Percentiles rank a stretch among this genome's conserved stretches.
Evolutionary conservation across 2,797 vertebrate species (phyloP).

Genomic region (Melanotaenia boesemani): DNA sequence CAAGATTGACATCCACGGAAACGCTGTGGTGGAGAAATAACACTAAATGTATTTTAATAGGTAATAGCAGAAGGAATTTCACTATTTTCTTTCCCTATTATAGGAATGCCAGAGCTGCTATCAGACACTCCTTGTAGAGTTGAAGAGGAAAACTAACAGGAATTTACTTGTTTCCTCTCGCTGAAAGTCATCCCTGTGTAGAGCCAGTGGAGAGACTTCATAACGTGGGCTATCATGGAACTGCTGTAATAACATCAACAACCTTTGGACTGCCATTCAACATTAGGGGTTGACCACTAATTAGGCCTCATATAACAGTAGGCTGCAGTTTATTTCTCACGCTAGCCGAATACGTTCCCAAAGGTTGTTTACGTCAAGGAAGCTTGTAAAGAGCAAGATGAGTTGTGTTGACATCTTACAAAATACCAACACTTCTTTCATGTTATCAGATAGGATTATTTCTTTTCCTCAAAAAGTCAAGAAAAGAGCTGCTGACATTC

Average conservation of each 20-base stretch:
- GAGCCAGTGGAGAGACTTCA: slow-evolving; percentile 50
- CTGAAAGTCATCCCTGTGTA: slow-evolving; percentile 52
- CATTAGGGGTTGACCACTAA: slow-evolving; percentile 70
- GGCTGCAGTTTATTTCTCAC: slow-evolving; percentile 72
- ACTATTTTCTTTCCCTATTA: slow-evolving; percentile 68
- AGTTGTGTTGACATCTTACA: slow-evolving; percentile 40
- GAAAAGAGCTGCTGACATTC: slow-evolving; percentile 21
- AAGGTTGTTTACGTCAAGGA: slow-evolving; percentile 36
- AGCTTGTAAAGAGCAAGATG: slow-evolving; percentile 57
- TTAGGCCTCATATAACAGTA: slow-evolving; percentile 70
- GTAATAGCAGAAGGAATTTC: slow-evolving; percentile 67
- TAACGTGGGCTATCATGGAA: slow-evolving; percentile 37
- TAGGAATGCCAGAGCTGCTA: slow-evolving; percentile 59
- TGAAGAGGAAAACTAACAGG: slow-evolving; percentile 68
- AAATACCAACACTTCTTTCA: slow-evolving; percentile 27
- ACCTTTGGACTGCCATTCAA: slow-evolving; percentile 68
- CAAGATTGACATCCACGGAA: slow-evolving; percentile 74
- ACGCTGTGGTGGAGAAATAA: slow-evolving; percentile 64
- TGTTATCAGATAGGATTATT: slow-evolving; percentile 30
- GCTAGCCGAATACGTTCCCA: slow-evolving; percentile 54
- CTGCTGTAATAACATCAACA: slow-evolving; percentile 62
- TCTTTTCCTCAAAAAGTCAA: slow-evolving; percentile 14
- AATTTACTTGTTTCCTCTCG: slow-evolving; percentile 71
- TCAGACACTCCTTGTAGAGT: slow-evolving; percentile 57
- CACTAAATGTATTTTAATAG: slow-evolving; percentile 74